Percentiles rank a stretch among this genome's conserved stretches.
Evolutionary conservation across 2,797 vertebrate genomes (phyloP).

Genomic region (Taenioides sp.): DNA sequence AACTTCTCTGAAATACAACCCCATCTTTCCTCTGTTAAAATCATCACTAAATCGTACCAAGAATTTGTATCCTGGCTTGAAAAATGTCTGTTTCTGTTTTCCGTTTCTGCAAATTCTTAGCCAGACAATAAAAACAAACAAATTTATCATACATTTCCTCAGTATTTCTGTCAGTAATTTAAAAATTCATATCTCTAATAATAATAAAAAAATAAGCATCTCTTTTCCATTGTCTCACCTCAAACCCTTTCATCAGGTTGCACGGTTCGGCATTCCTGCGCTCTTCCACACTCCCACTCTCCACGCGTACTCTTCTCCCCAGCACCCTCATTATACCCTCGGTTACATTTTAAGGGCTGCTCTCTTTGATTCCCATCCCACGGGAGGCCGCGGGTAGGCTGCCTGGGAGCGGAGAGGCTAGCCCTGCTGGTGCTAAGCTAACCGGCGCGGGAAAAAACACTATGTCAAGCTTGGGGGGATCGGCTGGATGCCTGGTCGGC

Average conservation of each 20-base stretch:
- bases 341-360: slow-evolving; percentile 76
- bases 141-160: neutral
- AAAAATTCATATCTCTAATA: neutral
- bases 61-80: neutral
- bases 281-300: slow-evolving; percentile 61
- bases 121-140: neutral
- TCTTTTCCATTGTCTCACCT: slow-evolving; percentile 38
- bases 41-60: neutral
- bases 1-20: too few relatives aligned
- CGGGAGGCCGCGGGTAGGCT: slow-evolving; percentile 65
- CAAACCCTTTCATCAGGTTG: slow-evolving; percentile 50
- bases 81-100: neutral
- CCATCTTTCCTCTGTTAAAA: neutral
- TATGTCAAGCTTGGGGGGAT: slow-evolving; percentile 68
- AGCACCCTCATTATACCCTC: slow-evolving; percentile 76
- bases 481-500: slow-evolving; percentile 54
- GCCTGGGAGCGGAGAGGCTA: slow-evolving; percentile 65
- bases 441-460: slow-evolving; percentile 60
- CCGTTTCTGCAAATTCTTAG: neutral
- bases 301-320: slow-evolving; percentile 73
- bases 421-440: slow-evolving; percentile 54
- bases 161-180: neutral
- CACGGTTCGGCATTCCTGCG: slow-evolving; percentile 61
- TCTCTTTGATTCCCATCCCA: slow-evolving; percentile 76
- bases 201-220: neutral